Base-by-base conservation (phyloP, 2,113 vertebrate species). In the Bubo scandiacus region DNA sequence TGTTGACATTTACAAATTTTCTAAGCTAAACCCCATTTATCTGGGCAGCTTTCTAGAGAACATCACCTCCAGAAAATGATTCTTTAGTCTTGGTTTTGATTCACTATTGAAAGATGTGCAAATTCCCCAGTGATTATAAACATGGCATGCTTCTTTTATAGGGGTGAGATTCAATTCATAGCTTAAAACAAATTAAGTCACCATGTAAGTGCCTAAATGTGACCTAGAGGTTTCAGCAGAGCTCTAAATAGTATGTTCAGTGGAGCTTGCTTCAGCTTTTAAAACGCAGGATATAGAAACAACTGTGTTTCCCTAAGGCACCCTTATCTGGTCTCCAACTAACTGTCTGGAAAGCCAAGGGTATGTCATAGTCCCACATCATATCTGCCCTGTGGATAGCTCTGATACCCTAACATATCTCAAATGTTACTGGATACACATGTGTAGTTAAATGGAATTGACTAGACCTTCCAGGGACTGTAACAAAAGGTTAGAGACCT, bases 151-250 rank as follows among this genome's bases (percentile, higher is more conserved):
- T 43, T 73, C 17, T 62, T 62, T 61, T 54, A 20, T 11, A 62
- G 16, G 5, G 11, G 1, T 17, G 67, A 73, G 29, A 61, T 70
- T 70, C 23, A 61, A 65, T 68, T 57, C 20, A 83, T 29, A 65
- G 15, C 3, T 55, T 75, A 86, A 75, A 85, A 45, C 16, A 66
- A 77, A 67, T 63, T 27, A 55, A 90, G 7, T 58, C 27, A 57
- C 5, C 1, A 0, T 0, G 1, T 52, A 52, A 73, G 15, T 55
- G 30, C n/a, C 25, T 62, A 19, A 7, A 16, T 3, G 1, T 67
- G n/a, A 74, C 5, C 9, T 32, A 47, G 30, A 57, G 4, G 54
- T 86, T 94, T 86, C 40, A 49, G 27, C 2, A 3, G 34, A 84
- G 2, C 1, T 84, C 21, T 70, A 54, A 91, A 68, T 7, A 47